These are phyloP conservation scores for Onychomys leucogaster DNA, from an alignment of 2,797 vertebrate species.

Conservation along the genomic window DNA sequence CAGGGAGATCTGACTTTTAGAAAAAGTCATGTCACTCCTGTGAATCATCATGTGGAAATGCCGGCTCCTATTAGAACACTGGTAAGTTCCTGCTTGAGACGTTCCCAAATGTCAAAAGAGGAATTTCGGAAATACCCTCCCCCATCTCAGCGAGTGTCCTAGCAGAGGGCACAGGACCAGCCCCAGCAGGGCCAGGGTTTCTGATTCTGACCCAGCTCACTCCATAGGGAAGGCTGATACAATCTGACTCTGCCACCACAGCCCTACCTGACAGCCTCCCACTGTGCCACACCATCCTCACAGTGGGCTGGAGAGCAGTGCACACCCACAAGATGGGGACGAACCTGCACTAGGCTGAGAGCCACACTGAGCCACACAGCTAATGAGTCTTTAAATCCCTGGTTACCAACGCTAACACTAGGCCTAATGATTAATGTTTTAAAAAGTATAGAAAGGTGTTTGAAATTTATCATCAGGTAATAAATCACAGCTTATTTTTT, in stretches of 20 bases:
- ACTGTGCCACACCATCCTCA: not conserved
- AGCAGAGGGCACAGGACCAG: not conserved
- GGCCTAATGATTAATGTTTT: not conserved
- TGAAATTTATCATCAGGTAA: constrained; percentile 36
- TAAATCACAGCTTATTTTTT: constrained; percentile 58
- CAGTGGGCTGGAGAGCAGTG: not conserved
- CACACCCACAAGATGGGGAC: not conserved
- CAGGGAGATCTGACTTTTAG: not conserved
- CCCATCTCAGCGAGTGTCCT: not conserved
- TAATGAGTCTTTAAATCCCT: not conserved
- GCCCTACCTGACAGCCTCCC: not conserved
- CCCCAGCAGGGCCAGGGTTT: not conserved
- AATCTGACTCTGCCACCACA: not conserved
- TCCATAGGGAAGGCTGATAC: not conserved
- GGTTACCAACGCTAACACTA: not conserved
- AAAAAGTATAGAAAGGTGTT: not conserved
- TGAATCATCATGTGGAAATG: not conserved
- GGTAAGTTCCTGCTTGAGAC: not conserved
- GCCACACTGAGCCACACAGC: not conserved
- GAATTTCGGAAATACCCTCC: rapidly evolving
- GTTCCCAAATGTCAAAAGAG: not conserved
- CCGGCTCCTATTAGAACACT: not conserved
- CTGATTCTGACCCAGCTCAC: not conserved
- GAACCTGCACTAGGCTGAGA: not conserved
- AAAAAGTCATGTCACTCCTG: not conserved